phyloP scores from a whole-genome alignment of 2,797 vertebrate species.

The Alfaro cultratus region DNA sequence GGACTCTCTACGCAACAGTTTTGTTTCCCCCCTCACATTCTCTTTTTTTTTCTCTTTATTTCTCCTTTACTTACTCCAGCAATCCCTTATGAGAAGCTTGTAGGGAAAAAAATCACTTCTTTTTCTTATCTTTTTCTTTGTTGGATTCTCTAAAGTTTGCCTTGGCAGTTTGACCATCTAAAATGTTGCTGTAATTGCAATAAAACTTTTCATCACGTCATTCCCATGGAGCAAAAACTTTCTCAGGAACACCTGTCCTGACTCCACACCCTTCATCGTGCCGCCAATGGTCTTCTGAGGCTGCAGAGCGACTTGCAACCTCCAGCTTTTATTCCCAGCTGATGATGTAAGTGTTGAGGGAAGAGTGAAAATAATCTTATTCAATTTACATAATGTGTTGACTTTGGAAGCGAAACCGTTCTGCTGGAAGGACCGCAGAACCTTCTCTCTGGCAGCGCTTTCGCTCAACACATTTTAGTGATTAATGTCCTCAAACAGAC shows the following conservation, averaged over 20 bases:
- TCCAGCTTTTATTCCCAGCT: slow-evolving; percentile 64
- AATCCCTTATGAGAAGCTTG: too few relatives aligned
- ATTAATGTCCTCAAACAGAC: slow-evolving; percentile 71
- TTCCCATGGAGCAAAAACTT: slow-evolving; percentile 16
- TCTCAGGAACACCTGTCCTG: slow-evolving; percentile 56
- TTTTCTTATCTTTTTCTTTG: not conserved
- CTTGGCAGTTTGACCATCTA: not conserved
- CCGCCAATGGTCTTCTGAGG: slow-evolving; percentile 48
- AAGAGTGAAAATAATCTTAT: slow-evolving; percentile 71
- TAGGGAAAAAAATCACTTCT: rapidly evolving
- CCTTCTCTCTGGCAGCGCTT: slow-evolving; percentile 65
- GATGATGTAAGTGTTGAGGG: slow-evolving; percentile 72
- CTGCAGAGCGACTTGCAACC: slow-evolving; percentile 43
- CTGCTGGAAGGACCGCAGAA: slow-evolving; percentile 59
- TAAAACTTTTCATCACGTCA: not conserved
- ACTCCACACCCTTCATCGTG: slow-evolving; percentile 8
- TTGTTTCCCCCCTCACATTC: too few relatives aligned
- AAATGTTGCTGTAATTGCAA: not conserved
- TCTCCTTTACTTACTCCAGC: too few relatives aligned
- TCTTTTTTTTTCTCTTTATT: too few relatives aligned
- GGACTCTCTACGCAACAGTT: too few relatives aligned
- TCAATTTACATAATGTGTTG: slow-evolving; percentile 81
- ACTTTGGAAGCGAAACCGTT: slow-evolving; percentile 72
- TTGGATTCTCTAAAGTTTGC: not conserved
- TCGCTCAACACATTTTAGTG: slow-evolving; percentile 69